Percentiles rank a stretch among this genome's conserved stretches.
Evolutionary conservation across 2,113 vertebrate species (phyloP).

Genomic region (Cyprinodon brontotheroides): DNA sequence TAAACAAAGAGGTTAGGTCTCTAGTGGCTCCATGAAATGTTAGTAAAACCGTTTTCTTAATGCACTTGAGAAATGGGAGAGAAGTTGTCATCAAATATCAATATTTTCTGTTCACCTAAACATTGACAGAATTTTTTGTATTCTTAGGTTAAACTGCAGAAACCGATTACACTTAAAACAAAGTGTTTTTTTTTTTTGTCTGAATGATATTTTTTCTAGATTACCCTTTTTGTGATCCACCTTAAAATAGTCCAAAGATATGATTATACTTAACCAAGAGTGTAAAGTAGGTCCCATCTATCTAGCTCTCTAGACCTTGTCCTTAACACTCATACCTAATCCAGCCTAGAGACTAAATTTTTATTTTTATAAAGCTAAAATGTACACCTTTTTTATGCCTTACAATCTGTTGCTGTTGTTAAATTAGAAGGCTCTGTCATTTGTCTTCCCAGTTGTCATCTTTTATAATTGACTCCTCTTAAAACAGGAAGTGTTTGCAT

Average conservation of each 20-base stretch:
- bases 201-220: constrained; percentile 21
- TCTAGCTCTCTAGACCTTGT: constrained; percentile 49
- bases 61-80: background rate
- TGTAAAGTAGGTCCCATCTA: constrained; percentile 46
- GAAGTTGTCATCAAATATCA: constrained; percentile 37
- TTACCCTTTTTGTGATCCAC: constrained; percentile 21
- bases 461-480: constrained; percentile 22
- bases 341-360: constrained; percentile 41
- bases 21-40: background rate
- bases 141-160: constrained; percentile 12
- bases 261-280: constrained; percentile 40
- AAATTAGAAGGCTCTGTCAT: constrained; percentile 15
- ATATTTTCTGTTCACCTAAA: constrained; percentile 8
- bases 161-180: constrained; percentile 8
- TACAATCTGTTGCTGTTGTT: constrained; percentile 46
- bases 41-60: background rate
- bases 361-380: constrained; percentile 36
- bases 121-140: constrained; percentile 19
- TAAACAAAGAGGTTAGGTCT: background rate
- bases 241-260: constrained; percentile 56
- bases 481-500: constrained; percentile 16
- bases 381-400: constrained; percentile 23
- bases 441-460: constrained; percentile 26
- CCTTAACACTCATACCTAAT: constrained; percentile 33
- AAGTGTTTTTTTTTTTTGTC: background rate